A percentile compares a stretch with the other conserved stretches of the same genome.
phyloP scores from a whole-genome alignment of 2,888 invertebrate species.

The Mylabris sibirica region DNA sequence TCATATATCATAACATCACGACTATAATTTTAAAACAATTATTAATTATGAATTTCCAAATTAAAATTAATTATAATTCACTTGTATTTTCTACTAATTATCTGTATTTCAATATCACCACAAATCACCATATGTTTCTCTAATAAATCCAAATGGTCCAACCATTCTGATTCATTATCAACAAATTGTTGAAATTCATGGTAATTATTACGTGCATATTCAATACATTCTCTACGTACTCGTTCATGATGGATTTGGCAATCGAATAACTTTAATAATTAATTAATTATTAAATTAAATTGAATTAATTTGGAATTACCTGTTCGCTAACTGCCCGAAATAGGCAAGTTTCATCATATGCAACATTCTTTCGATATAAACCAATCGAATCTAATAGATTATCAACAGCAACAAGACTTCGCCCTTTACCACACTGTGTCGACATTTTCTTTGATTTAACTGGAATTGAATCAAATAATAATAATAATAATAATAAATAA shows the following conservation, averaged over 20 bases:
- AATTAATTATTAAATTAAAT: constrained; percentile 4
- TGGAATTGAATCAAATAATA: background rate
- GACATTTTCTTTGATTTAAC: constrained; percentile 20
- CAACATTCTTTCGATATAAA: constrained; percentile 86
- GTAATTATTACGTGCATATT: constrained; percentile 73
- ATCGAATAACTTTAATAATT: constrained; percentile 62
- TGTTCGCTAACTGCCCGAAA: constrained; percentile 91
- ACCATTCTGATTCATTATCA: constrained; percentile 46
- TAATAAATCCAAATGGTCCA: constrained; percentile 52
- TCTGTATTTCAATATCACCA: constrained; percentile 56
- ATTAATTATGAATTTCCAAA: constrained; percentile 19
- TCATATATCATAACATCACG: constrained; percentile 79
- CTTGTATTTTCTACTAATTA: constrained; percentile 55
- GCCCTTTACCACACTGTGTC: constrained; percentile 51
- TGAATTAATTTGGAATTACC: constrained; percentile 55
- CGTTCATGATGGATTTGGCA: constrained; percentile 77
- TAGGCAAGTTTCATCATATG: constrained; percentile 86
- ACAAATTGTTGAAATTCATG: constrained; percentile 65
- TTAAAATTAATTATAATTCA: constrained; percentile 39
- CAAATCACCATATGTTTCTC: constrained; percentile 59
- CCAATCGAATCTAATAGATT: constrained; percentile 82
- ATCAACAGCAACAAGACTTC: constrained; percentile 65
- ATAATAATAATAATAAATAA: too few species aligned
- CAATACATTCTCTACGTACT: constrained; percentile 76
- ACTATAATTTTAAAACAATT: constrained; percentile 61